phyloP scores from a whole-genome alignment of 2,888 invertebrate species.

The Phengaris arion region DNA sequence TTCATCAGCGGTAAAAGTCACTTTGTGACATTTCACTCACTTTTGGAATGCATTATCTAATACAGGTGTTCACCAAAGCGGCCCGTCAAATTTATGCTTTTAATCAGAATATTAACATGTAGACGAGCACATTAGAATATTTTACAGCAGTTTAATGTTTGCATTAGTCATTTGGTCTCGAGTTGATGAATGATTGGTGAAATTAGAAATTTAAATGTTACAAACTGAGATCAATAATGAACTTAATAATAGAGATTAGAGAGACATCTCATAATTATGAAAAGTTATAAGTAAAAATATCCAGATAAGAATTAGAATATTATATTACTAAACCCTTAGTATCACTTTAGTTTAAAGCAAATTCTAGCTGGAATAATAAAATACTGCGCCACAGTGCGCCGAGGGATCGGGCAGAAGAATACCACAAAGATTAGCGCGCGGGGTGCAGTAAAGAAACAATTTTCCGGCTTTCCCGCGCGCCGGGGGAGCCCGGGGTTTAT shows the following conservation, averaged over 20 bases:
- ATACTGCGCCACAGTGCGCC: slow-evolving; percentile 29
- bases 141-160: slow-evolving; percentile 22
- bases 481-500: slow-evolving; percentile 57
- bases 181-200: slow-evolving; percentile 18
- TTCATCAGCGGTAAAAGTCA: not conserved
- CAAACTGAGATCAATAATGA: not conserved
- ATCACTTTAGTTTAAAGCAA: not conserved
- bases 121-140: slow-evolving; percentile 22
- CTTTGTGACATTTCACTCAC: slow-evolving; percentile 15
- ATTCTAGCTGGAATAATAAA: not conserved
- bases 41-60: slow-evolving; percentile 21
- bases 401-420: slow-evolving; percentile 28
- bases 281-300: not conserved
- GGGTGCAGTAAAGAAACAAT: slow-evolving; percentile 78
- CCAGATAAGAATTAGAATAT: not conserved
- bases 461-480: slow-evolving; percentile 64
- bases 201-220: slow-evolving; percentile 23
- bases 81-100: slow-evolving; percentile 20
- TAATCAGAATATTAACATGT: slow-evolving; percentile 24
- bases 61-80: slow-evolving; percentile 11
- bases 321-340: not conserved
- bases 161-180: slow-evolving; percentile 20
- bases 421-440: slow-evolving; percentile 66
- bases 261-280: not conserved
- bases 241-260: not conserved